Base-by-base conservation (phyloP, 2,888 invertebrate species). In the Synanthedon tipuliformis region DNA sequence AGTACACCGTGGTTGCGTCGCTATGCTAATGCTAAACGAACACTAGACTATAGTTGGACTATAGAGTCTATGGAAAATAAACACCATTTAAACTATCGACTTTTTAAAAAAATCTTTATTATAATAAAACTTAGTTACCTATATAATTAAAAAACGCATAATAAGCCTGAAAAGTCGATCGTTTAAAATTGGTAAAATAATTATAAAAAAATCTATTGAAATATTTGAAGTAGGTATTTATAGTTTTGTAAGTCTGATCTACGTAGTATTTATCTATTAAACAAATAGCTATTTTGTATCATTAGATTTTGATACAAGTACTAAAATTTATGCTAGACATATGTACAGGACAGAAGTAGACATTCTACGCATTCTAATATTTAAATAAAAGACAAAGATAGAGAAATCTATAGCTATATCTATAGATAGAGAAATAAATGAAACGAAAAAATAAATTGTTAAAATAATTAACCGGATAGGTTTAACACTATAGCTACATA, bases 181-280 rank as follows among this genome's bases (percentile, higher is more conserved):
- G 57, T 57, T 61, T 56, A 48, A 55, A 54, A 52, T 54, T 55
- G 61, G 51, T 57, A 56, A 57, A 60, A 56, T 60, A 56, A 34
- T 27, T 27, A 34, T 60, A 57, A 61, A 61, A 57, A 60, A 57
- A 55, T 61, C 60, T 54, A 61, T 53, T 55, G 55, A 53, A 56
- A 61, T 45, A 54, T 53, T 51, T 54, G 56, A 56, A 56, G 53
- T 56, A 55, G 18, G 53, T 53, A 60, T 56, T 51, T 51, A 23
- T 59, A 50, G 34, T 34, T 34, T 10, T 2, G 8, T 34, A 34
- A 34, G 34, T 34, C 10, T 34, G 34, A 34, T 34, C 63, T 61
- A 63, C 61, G 51, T 34, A 56, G 55, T 45, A 59, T 52, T 57
- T 57, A 34, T 54, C 53, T 60, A 59, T 63, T 60, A 52, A 55